Evolutionary conservation across 64 coral and sea anemone genomes (phyloP), one percentile per base, ranked within the genome.

Genomic region (Catalaphyllia jardinei): DNA sequence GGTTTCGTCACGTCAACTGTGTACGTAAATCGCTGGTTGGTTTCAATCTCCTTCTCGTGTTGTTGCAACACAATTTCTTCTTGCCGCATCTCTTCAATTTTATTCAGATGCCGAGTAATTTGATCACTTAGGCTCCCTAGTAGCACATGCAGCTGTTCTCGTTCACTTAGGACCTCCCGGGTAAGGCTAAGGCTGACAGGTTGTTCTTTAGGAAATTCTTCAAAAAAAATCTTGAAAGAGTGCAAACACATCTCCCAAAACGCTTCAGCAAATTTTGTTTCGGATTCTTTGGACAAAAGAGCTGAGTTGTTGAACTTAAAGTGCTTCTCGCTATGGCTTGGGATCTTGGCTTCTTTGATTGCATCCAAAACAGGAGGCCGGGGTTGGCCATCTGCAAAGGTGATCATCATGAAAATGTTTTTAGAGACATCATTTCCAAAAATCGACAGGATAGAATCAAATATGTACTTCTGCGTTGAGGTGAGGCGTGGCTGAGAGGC

Each of bases 241-340:
- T 0, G 8, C 10, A 13, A 57, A 14, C 77, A 22, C 25, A 79
- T 79, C 17, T 57, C 1, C 50, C 77, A 79, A 49, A 60, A 79
- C 77, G 13, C 28, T 79, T 46, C 75, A 52, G n/a, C 75, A 52
- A 89, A 89, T 39, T 54, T 63, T 25, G 59, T 54, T 59, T 79
- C 50, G 12, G 2, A 28, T 6, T 20, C 10, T 71, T 79, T 65
- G 4, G 39, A 38, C 19, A 80, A 80, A 12, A 89, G 88, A 8
- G 88, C 88, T 22, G 88, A 89, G n/a, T 89, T 89, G 20, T 89
- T 89, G 30, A 89, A 89, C 25, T 89, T 89, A 30, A 89, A 89
- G 5, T 33, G 27, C 51, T 89, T 71, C 4, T 10, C 65, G 12
- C 65, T 69, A 17, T 52, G 60, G 19, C 31, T 71, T 29, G 77